Percentiles rank a stretch among this genome's conserved stretches.
Conservation (phyloP, 2,888 invertebrate species). For the Epirrita christyi region DNA sequence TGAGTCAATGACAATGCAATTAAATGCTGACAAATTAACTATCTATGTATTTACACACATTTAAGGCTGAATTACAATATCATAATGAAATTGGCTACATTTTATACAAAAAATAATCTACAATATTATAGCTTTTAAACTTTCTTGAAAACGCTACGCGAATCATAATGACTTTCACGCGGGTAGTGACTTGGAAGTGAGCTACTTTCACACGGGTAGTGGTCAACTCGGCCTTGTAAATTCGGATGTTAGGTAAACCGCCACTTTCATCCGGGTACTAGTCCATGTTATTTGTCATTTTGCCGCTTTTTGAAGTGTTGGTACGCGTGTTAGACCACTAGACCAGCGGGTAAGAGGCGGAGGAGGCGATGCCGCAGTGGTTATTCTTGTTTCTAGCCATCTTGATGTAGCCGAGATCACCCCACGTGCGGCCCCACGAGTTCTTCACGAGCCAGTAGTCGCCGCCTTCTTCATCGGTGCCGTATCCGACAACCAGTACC, state of each 20-base stretch:
- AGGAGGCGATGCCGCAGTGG: conserved; percentile 93
- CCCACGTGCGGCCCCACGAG: conserved; percentile 93
- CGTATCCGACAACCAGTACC: conserved; percentile 93
- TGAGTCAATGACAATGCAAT: conserved; percentile 2
- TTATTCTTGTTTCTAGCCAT: conserved; percentile 94
- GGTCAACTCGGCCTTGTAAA: no score
- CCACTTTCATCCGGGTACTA: not conserved
- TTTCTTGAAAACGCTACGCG: no score
- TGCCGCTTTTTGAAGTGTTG: not conserved
- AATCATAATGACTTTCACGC: no score
- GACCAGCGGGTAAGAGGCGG: conserved; percentile 94
- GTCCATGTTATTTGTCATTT: not conserved
- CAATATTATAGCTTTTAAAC: no score
- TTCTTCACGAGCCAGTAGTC: conserved; percentile 96
- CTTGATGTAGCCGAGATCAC: conserved; percentile 93
- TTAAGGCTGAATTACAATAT: not conserved
- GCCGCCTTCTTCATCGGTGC: conserved; percentile 87
- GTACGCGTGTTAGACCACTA: conserved; percentile 57
- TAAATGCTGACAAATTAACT: conserved; percentile 3
- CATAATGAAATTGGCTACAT: not conserved
- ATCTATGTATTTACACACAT: no score
- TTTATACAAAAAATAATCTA: not conserved
- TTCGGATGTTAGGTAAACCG: no score
- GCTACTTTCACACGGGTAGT: not conserved
- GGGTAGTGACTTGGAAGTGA: not conserved